Evolutionary conservation across 2,888 invertebrate species (phyloP).

Genomic region (Dasypogon diadema): DNA sequence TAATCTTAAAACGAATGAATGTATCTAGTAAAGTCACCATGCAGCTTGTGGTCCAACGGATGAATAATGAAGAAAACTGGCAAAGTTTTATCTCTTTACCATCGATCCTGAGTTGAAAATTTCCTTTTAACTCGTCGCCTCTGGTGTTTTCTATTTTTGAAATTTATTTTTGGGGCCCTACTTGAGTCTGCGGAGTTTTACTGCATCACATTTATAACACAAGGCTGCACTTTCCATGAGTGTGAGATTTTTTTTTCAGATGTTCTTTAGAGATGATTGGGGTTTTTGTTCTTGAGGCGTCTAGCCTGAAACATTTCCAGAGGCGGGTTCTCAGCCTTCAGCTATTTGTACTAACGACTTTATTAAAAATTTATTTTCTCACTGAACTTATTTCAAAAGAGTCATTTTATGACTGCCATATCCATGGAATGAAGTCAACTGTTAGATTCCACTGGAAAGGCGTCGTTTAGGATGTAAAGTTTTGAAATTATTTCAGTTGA

Average conservation of each 20-base stretch:
- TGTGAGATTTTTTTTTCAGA: neutral
- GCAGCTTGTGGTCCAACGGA: conserved; percentile 50
- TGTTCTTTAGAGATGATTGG: conserved; percentile 10
- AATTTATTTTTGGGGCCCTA: conserved; percentile 37
- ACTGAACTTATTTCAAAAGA: neutral
- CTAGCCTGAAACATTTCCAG: conserved; percentile 6
- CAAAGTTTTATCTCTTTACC: conserved; percentile 8
- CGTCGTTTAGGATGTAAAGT: no score
- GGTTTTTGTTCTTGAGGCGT: conserved; percentile 13
- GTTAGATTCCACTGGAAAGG: no score
- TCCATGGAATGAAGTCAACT: no score
- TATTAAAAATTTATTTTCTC: neutral
- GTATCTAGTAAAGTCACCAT: neutral
- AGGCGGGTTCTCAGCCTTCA: neutral
- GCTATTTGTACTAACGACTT: neutral
- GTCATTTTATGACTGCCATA: no score
- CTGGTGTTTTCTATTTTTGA: conserved; percentile 37
- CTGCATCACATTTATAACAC: conserved; percentile 11
- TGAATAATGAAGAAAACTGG: conserved; percentile 43
- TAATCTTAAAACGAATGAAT: neutral
- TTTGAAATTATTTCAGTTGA: no score
- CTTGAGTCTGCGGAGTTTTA: conserved; percentile 22
- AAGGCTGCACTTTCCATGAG: neutral
- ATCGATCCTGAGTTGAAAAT: conserved; percentile 27
- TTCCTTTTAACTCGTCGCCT: conserved; percentile 30